Evolutionary conservation across 92 coral and sea anemone species (phyloP), one percentile per base, ranked within the genome.

Genomic region (Blastomussa wellsi): DNA sequence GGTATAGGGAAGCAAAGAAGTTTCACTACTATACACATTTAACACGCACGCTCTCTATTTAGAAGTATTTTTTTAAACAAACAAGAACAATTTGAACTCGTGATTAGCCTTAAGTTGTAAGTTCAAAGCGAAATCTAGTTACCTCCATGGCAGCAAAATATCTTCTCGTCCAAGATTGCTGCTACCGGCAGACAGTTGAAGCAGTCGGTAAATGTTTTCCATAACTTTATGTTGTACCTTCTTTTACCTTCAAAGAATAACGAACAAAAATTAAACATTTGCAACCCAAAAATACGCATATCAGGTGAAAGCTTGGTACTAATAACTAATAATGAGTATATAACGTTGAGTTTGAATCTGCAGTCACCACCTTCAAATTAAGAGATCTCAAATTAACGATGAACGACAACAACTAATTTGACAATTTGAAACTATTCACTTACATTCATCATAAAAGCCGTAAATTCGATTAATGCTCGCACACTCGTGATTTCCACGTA

Each of bases 121-220:
- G 65, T 20, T 6, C 36, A 33, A 14, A 26, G 20, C 33, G 17
- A 29, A 74, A 53, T 12, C 72, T 72, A 53, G 47, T 82, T 81
- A 96, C 99, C 99, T 89, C 99, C 99, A 79, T 96, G 99, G 74
- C 99, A 96, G 90, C 99, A 96, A 77, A 96, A 96, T 49, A 96
- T 96, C 88, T 96, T 96, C 88, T 96, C 99, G 77, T 96, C 99
- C 60, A 96, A 84, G 42, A 96, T 96, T 5, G 99, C 98, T 32
- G 99, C 95, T 33, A 96, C 98, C 28, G 99, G 99, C 60, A 96
- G 91, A 72, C 99, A 96, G 92, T 96, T 96, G 85, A 96, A 96
- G 77, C 99, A 96, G 66, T 96, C 99, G 17, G 99, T 96, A 67
- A 96, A 96, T 22, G 99, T 96, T 76, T 96, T 96, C 99, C 99